Base-by-base conservation (phyloP, 2,888 invertebrate genomes). In the Ferrisia virgata region DNA sequence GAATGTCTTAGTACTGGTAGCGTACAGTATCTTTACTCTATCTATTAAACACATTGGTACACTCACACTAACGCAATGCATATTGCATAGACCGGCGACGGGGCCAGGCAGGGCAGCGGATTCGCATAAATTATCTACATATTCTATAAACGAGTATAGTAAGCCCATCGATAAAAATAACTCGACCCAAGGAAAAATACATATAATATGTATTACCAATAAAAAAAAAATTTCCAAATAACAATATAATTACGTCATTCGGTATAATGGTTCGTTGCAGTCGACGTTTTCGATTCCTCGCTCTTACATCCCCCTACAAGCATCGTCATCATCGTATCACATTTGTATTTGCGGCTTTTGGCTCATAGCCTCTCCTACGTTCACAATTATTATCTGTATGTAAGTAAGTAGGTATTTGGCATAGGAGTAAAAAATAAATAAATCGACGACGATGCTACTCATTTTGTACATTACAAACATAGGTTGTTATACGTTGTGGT, bases 171-270 rank as follows among this genome's bases (percentile, higher is more conserved):
- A 53, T 53, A 53, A 9, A 53, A 53, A 53, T 53, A 53, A 53
- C 53, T 53, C 53, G 53, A 22, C 53, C 53, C 6, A 53, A 53
- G 53, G 8, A 47, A 53, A 53, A 36, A 36, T 36, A 36, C n/a
- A n/a, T n/a, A n/a, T n/a, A n/a, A n/a, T n/a, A 53, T 18, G 22
- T 53, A 53, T 53, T 53, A 6, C 22, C 53, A 53, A 53, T 53
- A 53, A 53, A 58, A 64, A 64, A n/a, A 39, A 58, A 64, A 64
- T 64, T 5, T 28, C 64, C 64, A 64, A 64, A 64, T 64, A 64
- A 64, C 64, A 64, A 64, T 64, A 64, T 64, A 28, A 64, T 64
- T 64, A 64, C 64, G 64, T 64, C 64, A 64, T 64, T 47, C 8
- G 53, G 6, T 53, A 22, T 53, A 53, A 47, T 53, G 53, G 53